phyloP scores from a whole-genome alignment of 2,113 vertebrate species.

The Myotis yumanensis region DNA sequence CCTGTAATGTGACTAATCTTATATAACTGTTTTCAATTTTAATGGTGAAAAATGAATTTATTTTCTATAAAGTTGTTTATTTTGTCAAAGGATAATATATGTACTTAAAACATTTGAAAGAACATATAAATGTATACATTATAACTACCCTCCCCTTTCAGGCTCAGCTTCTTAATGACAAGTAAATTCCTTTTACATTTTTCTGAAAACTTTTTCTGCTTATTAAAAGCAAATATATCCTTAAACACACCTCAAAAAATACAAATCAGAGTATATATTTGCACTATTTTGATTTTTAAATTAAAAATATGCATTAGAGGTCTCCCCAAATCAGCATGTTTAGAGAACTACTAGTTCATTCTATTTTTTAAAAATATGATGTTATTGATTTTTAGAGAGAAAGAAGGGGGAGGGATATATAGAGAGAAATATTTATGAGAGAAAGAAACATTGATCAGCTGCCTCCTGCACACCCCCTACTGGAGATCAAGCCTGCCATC shows the following conservation, averaged over 20 bases:
- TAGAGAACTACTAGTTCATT: not conserved
- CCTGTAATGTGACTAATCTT: not conserved
- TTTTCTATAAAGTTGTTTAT: conserved; percentile 8
- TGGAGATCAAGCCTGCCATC: too few relatives aligned
- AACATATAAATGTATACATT: not conserved
- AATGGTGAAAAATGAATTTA: not conserved
- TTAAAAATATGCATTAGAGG: not conserved
- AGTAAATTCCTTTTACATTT: not conserved
- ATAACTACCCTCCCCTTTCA: not conserved
- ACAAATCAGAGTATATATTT: not conserved
- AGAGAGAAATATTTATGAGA: too few relatives aligned
- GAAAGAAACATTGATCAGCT: too few relatives aligned
- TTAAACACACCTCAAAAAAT: not conserved
- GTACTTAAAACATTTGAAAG: not conserved
- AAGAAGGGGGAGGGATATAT: too few relatives aligned
- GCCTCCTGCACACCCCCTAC: too few relatives aligned
- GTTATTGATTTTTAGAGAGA: too few relatives aligned
- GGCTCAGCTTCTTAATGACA: not conserved
- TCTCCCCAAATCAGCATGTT: not conserved
- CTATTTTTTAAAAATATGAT: too few relatives aligned
- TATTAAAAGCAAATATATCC: not conserved
- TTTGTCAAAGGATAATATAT: not conserved
- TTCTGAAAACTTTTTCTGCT: not conserved
- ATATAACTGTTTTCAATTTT: not conserved
- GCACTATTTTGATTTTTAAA: not conserved